Evolutionary conservation across 2,888 invertebrate genomes (phyloP), one percentile per base, ranked within the genome.

Genomic region (Epiblema foenella): DNA sequence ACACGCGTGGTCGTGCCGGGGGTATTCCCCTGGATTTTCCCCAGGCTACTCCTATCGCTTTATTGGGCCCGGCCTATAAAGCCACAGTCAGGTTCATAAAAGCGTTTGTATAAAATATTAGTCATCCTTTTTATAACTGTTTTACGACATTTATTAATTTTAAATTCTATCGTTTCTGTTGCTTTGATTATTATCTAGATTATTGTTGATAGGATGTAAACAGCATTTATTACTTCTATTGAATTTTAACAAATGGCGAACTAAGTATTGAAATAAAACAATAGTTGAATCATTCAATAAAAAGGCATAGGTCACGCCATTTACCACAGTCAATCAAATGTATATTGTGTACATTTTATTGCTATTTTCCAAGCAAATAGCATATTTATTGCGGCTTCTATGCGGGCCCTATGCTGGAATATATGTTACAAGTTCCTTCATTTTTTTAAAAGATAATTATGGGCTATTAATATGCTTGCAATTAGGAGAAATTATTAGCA

Each of bases 91-190:
- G n/a, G n/a, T n/a, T n/a, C n/a, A n/a, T n/a, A n/a, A n/a, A n/a
- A n/a, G n/a, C n/a, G n/a, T n/a, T n/a, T n/a, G n/a, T n/a, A n/a
- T n/a, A n/a, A n/a, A n/a, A n/a, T n/a, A 64, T 69, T 64, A 69
- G 58, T 69, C 63, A 69, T 51, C 57, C 18, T n/a, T 63, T 64
- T 69, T 68, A 60, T 20, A 56, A 46, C 63, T 7, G 1, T 49
- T 51, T 69, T 69, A 64, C 39, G 57, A 62, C 24, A n/a, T 20
- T 20, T 42, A 69, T 69, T 29, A 63, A 56, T 49, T 56, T 63
- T 17, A 56, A 33, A n/a, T n/a, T n/a, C n/a, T n/a, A n/a, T n/a
- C n/a, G 11, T 46, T 24, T 57, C 56, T 69, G 62, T 57, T 62
- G 46, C 56, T 4, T 49, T 49, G 39, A 46, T 49, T 51, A 18